Evolutionary conservation across 2,888 invertebrate species (phyloP).

Genomic region (Trachelus troglodyta): DNA sequence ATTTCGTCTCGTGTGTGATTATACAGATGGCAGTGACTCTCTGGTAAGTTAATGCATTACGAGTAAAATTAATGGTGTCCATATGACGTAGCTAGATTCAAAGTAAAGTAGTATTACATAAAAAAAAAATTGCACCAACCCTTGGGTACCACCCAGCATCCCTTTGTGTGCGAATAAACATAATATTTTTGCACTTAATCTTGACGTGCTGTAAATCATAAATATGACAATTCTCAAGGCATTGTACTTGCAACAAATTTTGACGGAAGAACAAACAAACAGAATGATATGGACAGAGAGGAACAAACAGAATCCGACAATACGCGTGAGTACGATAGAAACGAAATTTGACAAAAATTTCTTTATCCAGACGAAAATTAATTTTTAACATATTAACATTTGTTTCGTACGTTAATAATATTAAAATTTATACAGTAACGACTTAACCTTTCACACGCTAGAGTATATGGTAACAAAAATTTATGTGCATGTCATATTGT

Average conservation of each 20-base stretch:
- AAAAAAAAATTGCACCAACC: neutral
- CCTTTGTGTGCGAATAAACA: neutral
- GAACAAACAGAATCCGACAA: constrained; percentile 27
- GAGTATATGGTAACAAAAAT: neutral
- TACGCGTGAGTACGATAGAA: constrained; percentile 22
- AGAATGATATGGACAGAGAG: constrained; percentile 28
- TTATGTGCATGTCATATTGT: neutral
- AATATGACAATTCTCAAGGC: constrained; percentile 13
- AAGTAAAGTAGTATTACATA: neutral
- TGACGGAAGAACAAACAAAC: constrained; percentile 29
- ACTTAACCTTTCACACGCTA: neutral
- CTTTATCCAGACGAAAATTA: neutral
- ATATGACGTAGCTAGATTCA: neutral
- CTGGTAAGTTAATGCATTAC: constrained; percentile 60
- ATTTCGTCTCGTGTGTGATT: constrained; percentile 83
- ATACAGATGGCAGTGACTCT: constrained; percentile 74
- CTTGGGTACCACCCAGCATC: neutral
- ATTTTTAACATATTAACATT: neutral
- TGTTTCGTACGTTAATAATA: neutral
- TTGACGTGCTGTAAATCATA: neutral
- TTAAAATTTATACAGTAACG: neutral
- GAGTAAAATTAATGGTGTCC: neutral
- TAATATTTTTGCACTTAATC: neutral
- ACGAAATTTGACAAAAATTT: constrained; percentile 1
- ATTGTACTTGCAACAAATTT: constrained; percentile 29